Base-by-base conservation (phyloP, 2,888 invertebrate genomes). In the Melieria picta region DNA sequence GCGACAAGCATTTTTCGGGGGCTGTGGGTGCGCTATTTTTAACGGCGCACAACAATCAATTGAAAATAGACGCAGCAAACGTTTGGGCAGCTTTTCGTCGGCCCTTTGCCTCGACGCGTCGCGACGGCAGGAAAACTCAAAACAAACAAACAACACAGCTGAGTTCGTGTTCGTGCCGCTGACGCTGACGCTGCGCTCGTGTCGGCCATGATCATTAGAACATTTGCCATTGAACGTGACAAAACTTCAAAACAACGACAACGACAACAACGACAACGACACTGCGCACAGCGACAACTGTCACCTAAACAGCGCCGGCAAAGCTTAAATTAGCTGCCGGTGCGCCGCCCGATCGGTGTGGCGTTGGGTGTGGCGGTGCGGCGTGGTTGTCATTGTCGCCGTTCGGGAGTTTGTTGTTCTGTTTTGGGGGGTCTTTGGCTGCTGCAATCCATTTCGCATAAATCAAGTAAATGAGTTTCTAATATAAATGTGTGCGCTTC, bases 161-260 rank as follows among this genome's bases (percentile, higher is more conserved):
- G 30, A 30, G 30, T 30, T 30, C 30, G 30, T 30, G 30, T 30
- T 30, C 30, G 30, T 30, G 30, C 30, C 30, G 30, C 30, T 30
- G 30, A 30, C 30, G 30, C 30, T 30, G 30, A 30, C 30, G 30
- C 30, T 30, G 30, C 30, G 30, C 30, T 30, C 30, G 30, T 30
- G 30, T 67, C 72, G 76, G 73, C 75, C 78, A 74, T 75, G 79
- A 77, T 77, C 77, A 76, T 76, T 75, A 72, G 75, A 78, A 76
- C 79, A 81, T 80, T 82, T 81, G 83, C 81, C 82, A 81, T 76
- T 84, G 83, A 84, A 84, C 83, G 83, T 84, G 83, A 84, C 84
- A 84, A 84, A 84, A 84, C 74, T 79, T 75, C 77, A 81, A 81
- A 82, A 83, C 84, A 84, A 69, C 62, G 56, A 43, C 50, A 65